Evolutionary conservation across 1,140 invertebrate genomes (phyloP), one percentile per base, ranked within the genome.

Genomic region (Aphelinus certus): DNA sequence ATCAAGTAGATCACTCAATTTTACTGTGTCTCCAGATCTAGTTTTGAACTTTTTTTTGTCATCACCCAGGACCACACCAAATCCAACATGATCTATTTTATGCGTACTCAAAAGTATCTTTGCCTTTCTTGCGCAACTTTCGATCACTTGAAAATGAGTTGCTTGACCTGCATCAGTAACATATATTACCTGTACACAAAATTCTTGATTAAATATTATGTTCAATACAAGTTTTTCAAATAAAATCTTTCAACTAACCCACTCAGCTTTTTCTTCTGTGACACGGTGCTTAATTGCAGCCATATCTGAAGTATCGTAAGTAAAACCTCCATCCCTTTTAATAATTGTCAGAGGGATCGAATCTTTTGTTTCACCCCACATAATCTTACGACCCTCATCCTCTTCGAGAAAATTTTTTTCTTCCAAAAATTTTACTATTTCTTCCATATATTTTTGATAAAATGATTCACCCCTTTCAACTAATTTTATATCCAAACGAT

Each of bases 41-140:
- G 98, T 99, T 89, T 99, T 99, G 83, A 99, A 99, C 87, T 99
- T 99, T 84, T 99, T 99, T 85, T 95, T 97, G 89, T 99, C 98
- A 88, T 98, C 98, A 26, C 98, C 98, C 0, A 99, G 88, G 0
- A 99, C 98, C 6, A 99, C 95, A 43, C 98, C 98, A 88, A 99
- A 99, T 10, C 92, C 92, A 49, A 99, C 95, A 88, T 98, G 96
- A 85, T 99, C 96, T 1, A 98, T 88, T 64, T 94, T 90, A 58
- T 92, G 90, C 67, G 89, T 87, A 42, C 87, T 83, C 0, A 90
- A 89, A 26, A 94, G 87, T 85, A 95, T 94, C 7, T 93, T 95
- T 62, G 91, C 91, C 48, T 91, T 88, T 79, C 91, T 88, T 0
- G 93, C 94, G 82, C 94, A 95, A 49, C 88, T 91, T 73, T 92